phyloP scores from a whole-genome alignment of 2,113 vertebrate species.

The Mus musculus region DNA sequence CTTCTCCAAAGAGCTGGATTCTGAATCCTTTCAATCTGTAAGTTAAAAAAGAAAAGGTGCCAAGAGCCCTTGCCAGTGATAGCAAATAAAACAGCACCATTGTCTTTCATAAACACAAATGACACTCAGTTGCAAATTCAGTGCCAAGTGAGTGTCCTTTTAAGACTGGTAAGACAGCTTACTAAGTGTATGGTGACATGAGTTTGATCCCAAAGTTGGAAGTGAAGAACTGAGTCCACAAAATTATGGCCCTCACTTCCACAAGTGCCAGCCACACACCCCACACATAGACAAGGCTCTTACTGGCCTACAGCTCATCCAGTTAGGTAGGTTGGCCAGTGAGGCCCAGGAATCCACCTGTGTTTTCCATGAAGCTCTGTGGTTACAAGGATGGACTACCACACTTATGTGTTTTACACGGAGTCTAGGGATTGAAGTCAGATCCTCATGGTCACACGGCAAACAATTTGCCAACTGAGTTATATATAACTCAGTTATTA shows the following conservation, averaged over 20 bases:
- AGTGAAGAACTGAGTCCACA: background rate
- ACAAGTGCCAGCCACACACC: background rate
- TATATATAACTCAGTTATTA: background rate
- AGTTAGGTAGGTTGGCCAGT: background rate
- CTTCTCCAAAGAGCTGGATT: conserved; percentile 89
- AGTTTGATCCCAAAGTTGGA: background rate
- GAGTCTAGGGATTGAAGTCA: background rate
- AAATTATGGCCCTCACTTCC: background rate
- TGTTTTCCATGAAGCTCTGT: background rate
- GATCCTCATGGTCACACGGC: background rate
- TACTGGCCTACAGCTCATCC: background rate
- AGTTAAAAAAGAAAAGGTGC: conserved; percentile 67
- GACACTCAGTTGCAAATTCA: conserved; percentile 8
- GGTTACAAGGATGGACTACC: too few relatives aligned
- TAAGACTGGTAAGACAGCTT: background rate
- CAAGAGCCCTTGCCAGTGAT: background rate
- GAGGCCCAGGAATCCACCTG: background rate
- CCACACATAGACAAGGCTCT: background rate
- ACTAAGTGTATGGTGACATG: background rate
- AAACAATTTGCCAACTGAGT: background rate
- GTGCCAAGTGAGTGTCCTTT: background rate
- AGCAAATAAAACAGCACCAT: background rate
- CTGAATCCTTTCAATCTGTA: conserved; percentile 93
- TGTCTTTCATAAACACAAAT: conserved; percentile 47
- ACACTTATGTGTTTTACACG: background rate